Conservation (phyloP, 2,113 vertebrate species). For the Myotis yumanensis region DNA sequence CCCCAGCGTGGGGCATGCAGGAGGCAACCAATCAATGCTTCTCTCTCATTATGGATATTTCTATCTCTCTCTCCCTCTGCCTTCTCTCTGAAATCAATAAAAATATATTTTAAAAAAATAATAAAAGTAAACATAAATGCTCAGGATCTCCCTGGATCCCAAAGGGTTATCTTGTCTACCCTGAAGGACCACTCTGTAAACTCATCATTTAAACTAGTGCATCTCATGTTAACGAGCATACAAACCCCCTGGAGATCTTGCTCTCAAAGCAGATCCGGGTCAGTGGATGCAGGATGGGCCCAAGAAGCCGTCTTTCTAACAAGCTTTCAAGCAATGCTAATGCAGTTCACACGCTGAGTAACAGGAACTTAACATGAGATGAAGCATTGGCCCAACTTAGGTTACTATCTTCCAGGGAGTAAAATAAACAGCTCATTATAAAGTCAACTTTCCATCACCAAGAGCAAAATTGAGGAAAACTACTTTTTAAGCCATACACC, state of each 20-base stretch:
- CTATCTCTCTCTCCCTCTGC: no score
- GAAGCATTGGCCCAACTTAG: not conserved
- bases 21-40: no score
- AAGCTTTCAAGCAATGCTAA: not conserved
- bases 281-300: not conserved
- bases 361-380: constrained; percentile 2
- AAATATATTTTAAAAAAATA: no score
- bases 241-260: not conserved
- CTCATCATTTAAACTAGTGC: not conserved
- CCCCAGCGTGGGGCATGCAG: no score
- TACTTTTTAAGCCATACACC: not conserved
- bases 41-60: no score
- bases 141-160: not conserved
- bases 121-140: no score
- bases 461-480: not conserved
- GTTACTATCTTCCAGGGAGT: not conserved
- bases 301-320: not conserved
- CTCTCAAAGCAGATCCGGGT: constrained; percentile 27
- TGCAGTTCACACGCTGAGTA: not conserved
- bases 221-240: not conserved
- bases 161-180: not conserved
- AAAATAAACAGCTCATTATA: constrained; percentile 22
- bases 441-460: constrained; percentile 7
- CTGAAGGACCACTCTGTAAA: not conserved
- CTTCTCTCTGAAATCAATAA: no score